phyloP scores from a whole-genome alignment of 2,888 invertebrate genomes.

The Lacanobia wlatinum region DNA sequence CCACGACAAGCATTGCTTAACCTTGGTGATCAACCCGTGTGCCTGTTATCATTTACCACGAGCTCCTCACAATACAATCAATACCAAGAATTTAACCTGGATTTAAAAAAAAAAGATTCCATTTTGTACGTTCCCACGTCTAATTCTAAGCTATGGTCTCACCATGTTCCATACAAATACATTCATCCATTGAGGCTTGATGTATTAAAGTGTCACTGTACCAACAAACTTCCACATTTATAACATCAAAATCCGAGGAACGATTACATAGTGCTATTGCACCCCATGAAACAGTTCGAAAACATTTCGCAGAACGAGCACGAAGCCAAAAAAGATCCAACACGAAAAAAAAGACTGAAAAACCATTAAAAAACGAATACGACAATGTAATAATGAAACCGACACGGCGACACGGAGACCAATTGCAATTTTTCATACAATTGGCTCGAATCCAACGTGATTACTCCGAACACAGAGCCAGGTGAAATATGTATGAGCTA shows the following conservation, averaged over 20 bases:
- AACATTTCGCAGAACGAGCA: slow-evolving; percentile 1
- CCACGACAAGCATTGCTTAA: too few relatives aligned
- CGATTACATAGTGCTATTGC: background rate
- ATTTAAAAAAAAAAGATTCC: too few relatives aligned
- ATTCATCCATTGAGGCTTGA: too few relatives aligned
- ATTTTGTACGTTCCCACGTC: too few relatives aligned
- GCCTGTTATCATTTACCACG: too few relatives aligned
- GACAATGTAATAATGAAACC: slow-evolving; percentile 53
- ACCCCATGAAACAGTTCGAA: slow-evolving; percentile 4
- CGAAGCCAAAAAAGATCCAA: slow-evolving; percentile 19
- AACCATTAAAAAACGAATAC: slow-evolving; percentile 35
- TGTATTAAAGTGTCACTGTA: too few relatives aligned
- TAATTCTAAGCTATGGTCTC: too few relatives aligned
- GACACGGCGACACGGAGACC: slow-evolving; percentile 46
- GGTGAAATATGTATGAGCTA: slow-evolving; percentile 78
- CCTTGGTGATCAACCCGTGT: too few relatives aligned
- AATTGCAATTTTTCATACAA: slow-evolving; percentile 58
- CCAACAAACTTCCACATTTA: too few relatives aligned
- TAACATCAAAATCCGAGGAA: background rate
- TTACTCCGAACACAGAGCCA: slow-evolving; percentile 57
- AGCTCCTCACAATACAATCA: too few relatives aligned
- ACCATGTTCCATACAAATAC: too few relatives aligned
- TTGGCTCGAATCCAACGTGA: slow-evolving; percentile 61
- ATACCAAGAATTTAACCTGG: too few relatives aligned
- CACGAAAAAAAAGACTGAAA: slow-evolving; percentile 5